A percentile compares a stretch with the other conserved stretches of the same genome.
Evolutionary conservation across 1,140 invertebrate genomes (phyloP).

Genomic region (Pinna nobilis): DNA sequence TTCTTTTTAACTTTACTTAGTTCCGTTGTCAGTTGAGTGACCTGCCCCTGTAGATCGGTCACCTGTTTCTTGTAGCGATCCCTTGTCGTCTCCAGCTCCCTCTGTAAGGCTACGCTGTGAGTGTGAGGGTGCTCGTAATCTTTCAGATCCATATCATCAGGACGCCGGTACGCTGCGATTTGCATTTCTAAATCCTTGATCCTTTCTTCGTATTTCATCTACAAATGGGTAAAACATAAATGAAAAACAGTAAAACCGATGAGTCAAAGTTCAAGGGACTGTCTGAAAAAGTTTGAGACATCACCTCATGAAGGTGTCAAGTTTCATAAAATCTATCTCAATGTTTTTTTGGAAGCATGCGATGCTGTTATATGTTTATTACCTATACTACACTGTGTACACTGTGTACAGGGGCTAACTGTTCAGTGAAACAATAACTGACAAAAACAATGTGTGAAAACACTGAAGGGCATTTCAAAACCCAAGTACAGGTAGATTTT

Average conservation of each 20-base stretch:
- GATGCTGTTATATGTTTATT: too few relatives aligned
- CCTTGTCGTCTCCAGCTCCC: conserved; percentile 67
- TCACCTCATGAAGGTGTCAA: too few relatives aligned
- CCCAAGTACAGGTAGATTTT: too few relatives aligned
- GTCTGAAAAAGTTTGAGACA: too few relatives aligned
- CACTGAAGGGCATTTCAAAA: too few relatives aligned
- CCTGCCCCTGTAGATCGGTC: conserved; percentile 58
- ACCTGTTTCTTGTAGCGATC: conserved; percentile 64
- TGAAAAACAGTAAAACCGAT: neutral
- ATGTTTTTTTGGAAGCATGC: too few relatives aligned
- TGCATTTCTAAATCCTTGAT: conserved; percentile 69
- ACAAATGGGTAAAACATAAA: neutral
- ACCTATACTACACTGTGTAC: too few relatives aligned
- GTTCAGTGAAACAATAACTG: too few relatives aligned
- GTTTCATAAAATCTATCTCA: too few relatives aligned
- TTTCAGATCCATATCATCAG: conserved; percentile 43
- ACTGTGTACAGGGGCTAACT: too few relatives aligned
- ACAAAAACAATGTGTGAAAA: too few relatives aligned
- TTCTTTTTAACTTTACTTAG: conserved; percentile 57
- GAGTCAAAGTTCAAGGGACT: too few relatives aligned
- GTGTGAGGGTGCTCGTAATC: conserved; percentile 65
- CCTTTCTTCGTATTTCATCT: conserved; percentile 71
- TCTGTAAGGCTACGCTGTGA: conserved; percentile 64
- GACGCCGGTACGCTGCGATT: conserved; percentile 53
- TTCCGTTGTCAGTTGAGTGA: conserved; percentile 61